phyloP scores from a whole-genome alignment of 2,797 vertebrate genomes.

The Gadopsis bispinosus region DNA sequence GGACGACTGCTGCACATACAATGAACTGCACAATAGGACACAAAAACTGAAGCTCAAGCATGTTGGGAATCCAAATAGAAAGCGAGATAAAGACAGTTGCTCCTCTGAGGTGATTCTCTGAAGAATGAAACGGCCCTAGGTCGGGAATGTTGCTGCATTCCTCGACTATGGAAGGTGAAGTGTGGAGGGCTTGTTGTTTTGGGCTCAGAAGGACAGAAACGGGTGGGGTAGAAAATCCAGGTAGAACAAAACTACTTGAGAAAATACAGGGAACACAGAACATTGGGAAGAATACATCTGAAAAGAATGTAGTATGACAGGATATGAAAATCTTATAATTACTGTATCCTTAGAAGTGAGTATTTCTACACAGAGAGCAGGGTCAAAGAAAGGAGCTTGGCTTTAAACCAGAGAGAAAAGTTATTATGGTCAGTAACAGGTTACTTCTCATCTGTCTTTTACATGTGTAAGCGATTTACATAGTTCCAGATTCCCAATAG shows the following conservation, averaged over 20 bases:
- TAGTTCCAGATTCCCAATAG: not conserved
- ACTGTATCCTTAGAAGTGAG: not conserved
- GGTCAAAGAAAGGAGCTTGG: constrained; percentile 1
- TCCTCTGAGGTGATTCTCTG: constrained; percentile 55
- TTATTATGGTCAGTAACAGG: not conserved
- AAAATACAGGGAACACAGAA: constrained; percentile 1
- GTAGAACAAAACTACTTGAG: constrained; percentile 6
- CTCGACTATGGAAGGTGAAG: constrained; percentile 65
- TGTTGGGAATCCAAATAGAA: constrained; percentile 27
- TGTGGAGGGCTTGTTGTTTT: constrained; percentile 55
- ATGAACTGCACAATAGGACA: not conserved
- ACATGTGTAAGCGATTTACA: not conserved
- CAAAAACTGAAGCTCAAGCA: not conserved
- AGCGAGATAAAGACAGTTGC: constrained; percentile 46
- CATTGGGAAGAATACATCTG: not conserved
- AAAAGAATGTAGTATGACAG: not conserved
- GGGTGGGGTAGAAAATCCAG: constrained; percentile 19
- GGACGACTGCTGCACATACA: not conserved
- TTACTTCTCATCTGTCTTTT: constrained; percentile 6
- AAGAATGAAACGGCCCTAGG: constrained; percentile 65
- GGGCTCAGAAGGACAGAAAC: constrained; percentile 1
- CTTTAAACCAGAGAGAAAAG: not conserved
- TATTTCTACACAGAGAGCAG: not conserved
- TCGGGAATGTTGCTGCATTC: constrained; percentile 79
- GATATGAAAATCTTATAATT: not conserved